These are phyloP conservation scores for Lutjanus argentimaculatus DNA, from an alignment of 2,797 vertebrate species.

Conservation along the genomic window DNA sequence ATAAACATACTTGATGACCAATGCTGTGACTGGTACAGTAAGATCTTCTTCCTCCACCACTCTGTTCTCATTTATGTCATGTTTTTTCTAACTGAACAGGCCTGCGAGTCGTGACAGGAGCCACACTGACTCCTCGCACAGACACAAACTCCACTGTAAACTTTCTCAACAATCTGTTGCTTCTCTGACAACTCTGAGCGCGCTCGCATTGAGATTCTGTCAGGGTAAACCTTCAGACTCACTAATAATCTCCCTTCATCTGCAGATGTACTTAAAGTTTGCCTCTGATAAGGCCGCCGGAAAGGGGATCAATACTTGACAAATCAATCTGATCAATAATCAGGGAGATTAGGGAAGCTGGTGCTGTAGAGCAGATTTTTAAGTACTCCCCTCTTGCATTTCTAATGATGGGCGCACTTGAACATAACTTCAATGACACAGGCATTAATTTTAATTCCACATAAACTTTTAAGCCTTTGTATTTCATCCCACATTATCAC, in stretches of 20 bases:
- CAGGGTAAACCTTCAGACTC: slow-evolving; percentile 61
- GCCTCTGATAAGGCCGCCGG: slow-evolving; percentile 76
- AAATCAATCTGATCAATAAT: slow-evolving; percentile 80
- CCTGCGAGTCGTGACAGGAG: slow-evolving; percentile 13
- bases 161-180: slow-evolving; percentile 48
- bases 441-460: slow-evolving; percentile 34
- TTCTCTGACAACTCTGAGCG: slow-evolving; percentile 46
- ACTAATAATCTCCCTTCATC: slow-evolving; percentile 73
- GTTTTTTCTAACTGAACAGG: slow-evolving; percentile 13
- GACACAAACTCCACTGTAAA: slow-evolving; percentile 41
- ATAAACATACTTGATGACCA: background rate
- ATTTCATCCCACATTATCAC: slow-evolving; percentile 35
- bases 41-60: background rate
- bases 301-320: slow-evolving; percentile 75
- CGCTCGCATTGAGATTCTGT: slow-evolving; percentile 69
- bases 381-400: slow-evolving; percentile 52
- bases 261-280: slow-evolving; percentile 77
- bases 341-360: slow-evolving; percentile 67
- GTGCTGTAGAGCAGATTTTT: slow-evolving; percentile 49
- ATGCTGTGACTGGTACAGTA: background rate
- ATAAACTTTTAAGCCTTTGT: slow-evolving; percentile 46
- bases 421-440: slow-evolving; percentile 53
- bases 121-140: slow-evolving; percentile 20
- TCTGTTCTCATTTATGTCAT: background rate
- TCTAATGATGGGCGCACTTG: slow-evolving; percentile 46